Conservation (phyloP, 2,797 vertebrate genomes). For the Loris lydekkerianus region DNA sequence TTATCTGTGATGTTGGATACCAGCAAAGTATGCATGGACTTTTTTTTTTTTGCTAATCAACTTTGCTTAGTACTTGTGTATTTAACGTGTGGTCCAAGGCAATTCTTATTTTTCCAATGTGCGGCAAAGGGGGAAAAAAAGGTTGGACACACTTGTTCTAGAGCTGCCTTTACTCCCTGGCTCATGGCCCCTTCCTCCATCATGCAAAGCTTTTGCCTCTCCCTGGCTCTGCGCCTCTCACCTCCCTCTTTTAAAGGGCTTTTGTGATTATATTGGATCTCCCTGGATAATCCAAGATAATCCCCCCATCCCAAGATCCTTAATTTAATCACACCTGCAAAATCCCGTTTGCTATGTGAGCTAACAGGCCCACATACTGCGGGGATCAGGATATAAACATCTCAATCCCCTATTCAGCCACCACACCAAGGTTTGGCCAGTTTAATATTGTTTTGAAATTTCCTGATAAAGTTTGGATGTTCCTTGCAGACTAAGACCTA, state of each 20-base stretch:
- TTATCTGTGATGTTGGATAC: too few relatives aligned
- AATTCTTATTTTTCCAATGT: too few relatives aligned
- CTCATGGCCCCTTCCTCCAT: not conserved
- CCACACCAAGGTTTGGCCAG: not conserved
- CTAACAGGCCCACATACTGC: not conserved
- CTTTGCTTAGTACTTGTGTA: too few relatives aligned
- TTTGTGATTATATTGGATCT: fast-evolving
- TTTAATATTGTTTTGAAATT: not conserved
- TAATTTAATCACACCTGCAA: not conserved
- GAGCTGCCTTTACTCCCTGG: not conserved
- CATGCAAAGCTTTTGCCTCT: not conserved
- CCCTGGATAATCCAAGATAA: not conserved
- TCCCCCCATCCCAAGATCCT: not conserved
- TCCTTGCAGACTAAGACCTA: not conserved
- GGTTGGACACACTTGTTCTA: too few relatives aligned
- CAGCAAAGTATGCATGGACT: too few relatives aligned
- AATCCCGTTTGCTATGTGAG: not conserved
- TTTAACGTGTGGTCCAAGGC: too few relatives aligned
- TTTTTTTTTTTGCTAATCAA: too few relatives aligned
- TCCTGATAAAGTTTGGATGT: not conserved
- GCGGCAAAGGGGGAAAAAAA: too few relatives aligned
- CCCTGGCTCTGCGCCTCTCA: not conserved
- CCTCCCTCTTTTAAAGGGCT: not conserved
- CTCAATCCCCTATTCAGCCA: not conserved
- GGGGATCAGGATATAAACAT: not conserved